Base-by-base conservation (phyloP, 2,113 vertebrate genomes). In the Melanostigma gelatinosum region DNA sequence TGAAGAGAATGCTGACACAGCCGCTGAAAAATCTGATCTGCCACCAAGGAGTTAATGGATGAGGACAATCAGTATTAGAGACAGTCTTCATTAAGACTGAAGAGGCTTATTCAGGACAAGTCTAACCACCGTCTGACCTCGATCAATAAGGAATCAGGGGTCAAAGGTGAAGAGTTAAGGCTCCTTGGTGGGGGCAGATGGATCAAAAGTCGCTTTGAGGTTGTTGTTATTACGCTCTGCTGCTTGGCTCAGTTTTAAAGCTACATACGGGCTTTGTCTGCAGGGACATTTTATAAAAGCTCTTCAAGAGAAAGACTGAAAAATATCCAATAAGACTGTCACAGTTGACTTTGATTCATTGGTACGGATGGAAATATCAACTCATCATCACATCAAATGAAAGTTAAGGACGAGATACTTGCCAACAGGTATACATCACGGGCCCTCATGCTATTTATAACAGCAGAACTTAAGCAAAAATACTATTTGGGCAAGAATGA, bases 51-150 rank as follows among this genome's bases (percentile, higher is more conserved):
- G 76, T 48, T 83, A 81, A 88, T 52, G 71, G 71, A 77, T 44
- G 55, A 80, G 18, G 4, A 74, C 44, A 67, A 69, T 64, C 75
- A 15, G 44, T 62, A 62, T 12, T 36, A 12, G 78, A 68, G 61
- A 62, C 20, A 11, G 50, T 29, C 27, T 75, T 61, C 63, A 27
- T 73, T 83, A 73, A 80, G 80, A 81, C 71, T 44, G 24, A 71
- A 52, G 75, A 72, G 54, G 71, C 42, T 83, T 61, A 48, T 75
- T 80, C 54, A 77, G 60, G 66, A 44, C 29, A 71, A 80, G 83
- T 79, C 69, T 48, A 83, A 82, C 60, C 62, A n/a, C 75, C 12
- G 64, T 70, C 61, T 84, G 83, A 88, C 72, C 79, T 77, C 50
- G 46, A 18, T 54, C 70, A 46, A 79, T 54, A 75, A 66, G 62